Base-by-base conservation (phyloP, 2,797 vertebrate genomes). In the Amblyraja radiata region DNA sequence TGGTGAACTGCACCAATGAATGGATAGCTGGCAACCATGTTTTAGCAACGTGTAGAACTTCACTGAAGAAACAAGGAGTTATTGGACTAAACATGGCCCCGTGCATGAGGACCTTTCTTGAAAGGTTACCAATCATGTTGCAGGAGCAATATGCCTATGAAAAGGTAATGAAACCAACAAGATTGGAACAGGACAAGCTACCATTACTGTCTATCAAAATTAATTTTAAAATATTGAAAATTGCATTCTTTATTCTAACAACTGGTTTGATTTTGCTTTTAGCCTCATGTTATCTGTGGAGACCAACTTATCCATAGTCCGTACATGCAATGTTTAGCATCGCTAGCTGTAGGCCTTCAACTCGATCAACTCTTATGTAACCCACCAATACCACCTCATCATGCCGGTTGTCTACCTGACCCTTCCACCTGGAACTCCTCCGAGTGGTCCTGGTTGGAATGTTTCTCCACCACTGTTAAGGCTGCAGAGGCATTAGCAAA, bases 251-350 rank as follows among this genome's bases (percentile, higher is more conserved):
- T 46, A 46, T 88, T 36, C 65, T 63, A 65, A 65, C 63, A 79
- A 78, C 23, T 6, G 93, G 58, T 46, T 93, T 93, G 21, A 86
- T 18, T 95, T 94, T 93, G 94, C 68, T 93, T 93, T 1, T 93
- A 99, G 99, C 98, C 98, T 10, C 98, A 99, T 0, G 98, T 99
- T 0, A 97, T 99, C 1, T 99, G 98, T 93, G 99, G 99, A 0
- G 99, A 99, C 95, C 99, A 99, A 96, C 97, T 99, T 0, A 97
- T 99, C 93, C 99, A 99, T 93, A 99, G 99, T 93, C 98, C 98
- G 9, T 99, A 99, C 90, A 99, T 99, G 98, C 99, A 99, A 94
- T 99, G 99, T 94, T 95, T 99, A 36, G 97, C 99, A 36, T 99
- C 98, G 0, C 96, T 99, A n/a, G 98, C 98, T 0, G 98, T 99